These are phyloP conservation scores for Cichladusa arquata DNA, from an alignment of 2,113 vertebrate species.

Conservation along the genomic window DNA sequence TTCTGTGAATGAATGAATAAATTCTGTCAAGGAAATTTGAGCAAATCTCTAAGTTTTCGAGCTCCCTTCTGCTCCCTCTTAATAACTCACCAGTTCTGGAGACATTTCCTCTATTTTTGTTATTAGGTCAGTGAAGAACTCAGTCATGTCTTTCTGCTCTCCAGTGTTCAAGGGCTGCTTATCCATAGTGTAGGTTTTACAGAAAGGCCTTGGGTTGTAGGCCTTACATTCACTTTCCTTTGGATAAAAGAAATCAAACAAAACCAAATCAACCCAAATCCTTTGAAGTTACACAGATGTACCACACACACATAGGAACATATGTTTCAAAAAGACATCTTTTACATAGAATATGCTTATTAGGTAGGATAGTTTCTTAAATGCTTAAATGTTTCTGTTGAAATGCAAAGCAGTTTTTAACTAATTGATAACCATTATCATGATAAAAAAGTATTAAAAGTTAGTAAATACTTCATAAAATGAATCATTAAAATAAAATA, in stretches of 20 bases:
- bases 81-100: conserved; percentile 86
- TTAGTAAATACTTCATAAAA: neutral
- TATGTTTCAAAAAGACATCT: neutral
- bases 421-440: neutral
- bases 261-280: neutral
- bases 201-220: conserved; percentile 96
- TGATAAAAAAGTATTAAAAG: too few relatives aligned
- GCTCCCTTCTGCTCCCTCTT: neutral
- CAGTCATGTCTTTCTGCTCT: conserved; percentile 99
- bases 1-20: conserved; percentile 80
- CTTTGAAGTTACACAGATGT: neutral
- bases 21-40: conserved; percentile 45
- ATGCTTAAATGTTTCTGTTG: neutral
- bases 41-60: neutral
- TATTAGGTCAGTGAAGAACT: conserved; percentile 98
- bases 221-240: conserved; percentile 98
- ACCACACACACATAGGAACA: rapidly evolving
- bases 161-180: conserved; percentile 98
- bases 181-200: conserved; percentile 99
- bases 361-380: neutral
- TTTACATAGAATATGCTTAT: neutral
- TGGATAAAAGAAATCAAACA: neutral
- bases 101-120: conserved; percentile 99
- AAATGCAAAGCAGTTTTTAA: neutral
- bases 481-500: neutral